Evolutionary conservation across 2,888 invertebrate species (phyloP), one percentile per base, ranked within the genome.

Genomic region (Volucella zonaria): DNA sequence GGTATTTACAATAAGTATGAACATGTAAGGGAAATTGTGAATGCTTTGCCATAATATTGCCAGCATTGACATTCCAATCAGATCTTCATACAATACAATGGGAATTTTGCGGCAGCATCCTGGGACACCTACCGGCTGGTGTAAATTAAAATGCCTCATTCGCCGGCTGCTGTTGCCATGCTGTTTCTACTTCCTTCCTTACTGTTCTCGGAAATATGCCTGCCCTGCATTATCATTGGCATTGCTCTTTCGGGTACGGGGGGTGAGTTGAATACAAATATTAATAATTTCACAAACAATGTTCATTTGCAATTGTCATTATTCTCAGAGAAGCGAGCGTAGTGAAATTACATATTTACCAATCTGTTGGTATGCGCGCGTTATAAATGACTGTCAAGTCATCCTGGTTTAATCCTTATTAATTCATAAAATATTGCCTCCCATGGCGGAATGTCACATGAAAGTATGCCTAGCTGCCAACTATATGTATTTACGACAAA

Each of bases 261-360:
- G 31, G 31, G 6, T 49, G 31, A 74, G 43, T 18, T 49, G 43
- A 38, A 77, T 51, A 66, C 54, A 52, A 47, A 52, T 71, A 76
- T 76, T 75, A 85, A 85, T 85, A 80, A 80, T 80, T 80, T 71
- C 66, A 66, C 83, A 79, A 80, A 83, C 83, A 76, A 85, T 85
- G 83, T 62, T 71, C 82, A 79, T 79, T 83, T 85, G 62, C 80
- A 80, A 80, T 85, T 85, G 80, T 85, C 83, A 80, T 85, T 85
- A 85, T 62, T 66, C 71, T 73, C 80, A 61, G 76, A 62, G 83
- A 59, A 68, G 81, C 67, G 52, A 14, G 42, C 31, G 38, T 6
- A 31, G 15, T 64, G 75, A 77, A 77, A 85, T 85, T 81, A 64
- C 62, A 54, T 54, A 85, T 77, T 85, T 81, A 73, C 85, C 85